These are phyloP conservation scores for Trypoxylon attenuatum DNA, from an alignment of 2,888 invertebrate genomes.

Conservation along the genomic window DNA sequence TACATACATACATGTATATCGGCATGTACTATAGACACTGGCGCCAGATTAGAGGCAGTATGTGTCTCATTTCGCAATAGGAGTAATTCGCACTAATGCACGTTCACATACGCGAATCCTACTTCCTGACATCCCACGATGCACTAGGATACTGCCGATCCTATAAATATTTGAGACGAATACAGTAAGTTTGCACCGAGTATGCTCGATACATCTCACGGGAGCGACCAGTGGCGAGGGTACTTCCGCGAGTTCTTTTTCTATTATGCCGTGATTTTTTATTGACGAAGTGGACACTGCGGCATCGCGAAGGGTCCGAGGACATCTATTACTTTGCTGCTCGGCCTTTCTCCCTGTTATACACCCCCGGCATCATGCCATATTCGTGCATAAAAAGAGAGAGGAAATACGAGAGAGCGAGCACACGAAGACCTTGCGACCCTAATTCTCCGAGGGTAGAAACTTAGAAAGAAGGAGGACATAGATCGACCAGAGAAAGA, in stretches of 20 bases:
- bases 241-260: constrained; percentile 58
- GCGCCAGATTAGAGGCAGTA: too few species aligned
- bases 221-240: constrained; percentile 29
- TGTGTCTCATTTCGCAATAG: background rate
- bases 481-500: constrained; percentile 16
- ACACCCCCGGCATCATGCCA: constrained; percentile 4
- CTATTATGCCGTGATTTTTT: constrained; percentile 73
- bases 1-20: too few species aligned
- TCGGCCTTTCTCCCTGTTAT: constrained; percentile 39
- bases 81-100: constrained; percentile 37
- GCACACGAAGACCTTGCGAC: constrained; percentile 1
- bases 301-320: constrained; percentile 55
- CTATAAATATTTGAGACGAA: constrained; percentile 71
- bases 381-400: background rate
- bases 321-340: constrained; percentile 74
- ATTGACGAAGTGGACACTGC: constrained; percentile 73
- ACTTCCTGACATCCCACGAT: constrained; percentile 15
- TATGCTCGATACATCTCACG: constrained; percentile 40
- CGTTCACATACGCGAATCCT: constrained; percentile 2
- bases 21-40: too few species aligned
- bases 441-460: constrained; percentile 48
- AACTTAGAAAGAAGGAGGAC: constrained; percentile 45
- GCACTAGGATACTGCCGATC: constrained; percentile 11
- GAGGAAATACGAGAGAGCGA: constrained; percentile 6
- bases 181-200: constrained; percentile 36